Conservation (phyloP, 2,113 vertebrate genomes). For the Laterallus jamaicensis region DNA sequence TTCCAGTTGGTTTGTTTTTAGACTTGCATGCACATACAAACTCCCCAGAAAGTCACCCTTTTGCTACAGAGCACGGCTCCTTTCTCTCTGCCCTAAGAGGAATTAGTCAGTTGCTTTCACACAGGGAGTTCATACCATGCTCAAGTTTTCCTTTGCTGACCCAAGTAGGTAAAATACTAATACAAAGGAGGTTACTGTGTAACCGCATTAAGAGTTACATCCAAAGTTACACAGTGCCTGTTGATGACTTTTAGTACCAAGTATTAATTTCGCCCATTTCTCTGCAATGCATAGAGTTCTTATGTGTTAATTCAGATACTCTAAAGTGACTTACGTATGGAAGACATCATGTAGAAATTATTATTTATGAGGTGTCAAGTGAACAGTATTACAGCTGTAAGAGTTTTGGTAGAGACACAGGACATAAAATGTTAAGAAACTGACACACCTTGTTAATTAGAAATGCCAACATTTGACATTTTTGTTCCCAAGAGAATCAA, state of each 20-base stretch:
- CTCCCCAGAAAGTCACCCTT: background rate
- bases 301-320: background rate
- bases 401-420: background rate
- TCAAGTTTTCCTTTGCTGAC: background rate
- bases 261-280: background rate
- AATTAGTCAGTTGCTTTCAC: background rate
- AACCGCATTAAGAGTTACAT: background rate
- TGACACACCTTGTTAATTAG: background rate
- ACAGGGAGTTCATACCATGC: background rate
- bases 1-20: background rate
- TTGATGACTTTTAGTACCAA: background rate
- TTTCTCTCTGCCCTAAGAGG: background rate
- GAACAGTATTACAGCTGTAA: slow-evolving; percentile 2
- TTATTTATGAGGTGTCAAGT: slow-evolving; percentile 36
- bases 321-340: background rate
- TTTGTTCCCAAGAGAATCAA: slow-evolving; percentile 8
- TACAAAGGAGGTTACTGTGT: background rate
- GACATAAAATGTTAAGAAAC: slow-evolving; percentile 4
- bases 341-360: slow-evolving; percentile 27
- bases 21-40: background rate
- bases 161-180: background rate
- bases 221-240: background rate
- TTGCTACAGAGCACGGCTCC: background rate
- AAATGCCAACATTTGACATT: slow-evolving; percentile 18
- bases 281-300: background rate